Base-by-base conservation (phyloP, 1,140 invertebrate species). In the Heliconius nattereri region DNA sequence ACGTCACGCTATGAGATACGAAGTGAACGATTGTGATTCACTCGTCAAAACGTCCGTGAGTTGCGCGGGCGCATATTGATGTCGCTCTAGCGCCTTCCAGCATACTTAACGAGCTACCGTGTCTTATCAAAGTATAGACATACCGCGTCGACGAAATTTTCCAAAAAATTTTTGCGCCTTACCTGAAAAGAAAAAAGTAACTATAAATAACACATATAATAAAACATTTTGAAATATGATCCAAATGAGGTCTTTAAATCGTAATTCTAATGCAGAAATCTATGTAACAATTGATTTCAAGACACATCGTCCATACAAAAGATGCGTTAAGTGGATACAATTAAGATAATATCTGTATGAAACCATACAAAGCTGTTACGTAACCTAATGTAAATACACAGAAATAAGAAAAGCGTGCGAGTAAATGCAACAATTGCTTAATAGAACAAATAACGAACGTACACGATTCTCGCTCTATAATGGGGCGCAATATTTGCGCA, bases 31-130 rank as follows among this genome's bases (percentile, higher is more conserved):
- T 79, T 81, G 89, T 92, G 91, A 91, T 89, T 94, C 89, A 92
- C 85, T 88, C 87, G 87, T 91, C 88, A 91, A 92, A 91, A 85
- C 87, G 84, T 86, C 85, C 85, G 86, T 85, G 89, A 85, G 85
- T 85, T 86, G 89, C 90, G 90, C 91, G 90, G 89, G 91, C 92
- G 91, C 91, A 92, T 92, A 91, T 85, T 92, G 87, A 92, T 93
- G 89, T 73, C 52, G 73, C 80, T 74, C 82, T 70, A 85, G 81
- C 86, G 83, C 87, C 85, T 83, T 82, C 78, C 73, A 37, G 80
- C 78, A 81, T 81, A 78, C 80, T 71, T 71, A 78, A 78, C 37
- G 40, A 75, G 79, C 29, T 57, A 52, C 49, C 70, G 74, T 73
- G 73, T 57, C 49, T 75, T 73, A 78, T 76, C 72, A 78, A 49